These are phyloP conservation scores for Amblyraja radiata DNA, from an alignment of 2,797 vertebrate genomes.

Conservation along the genomic window DNA sequence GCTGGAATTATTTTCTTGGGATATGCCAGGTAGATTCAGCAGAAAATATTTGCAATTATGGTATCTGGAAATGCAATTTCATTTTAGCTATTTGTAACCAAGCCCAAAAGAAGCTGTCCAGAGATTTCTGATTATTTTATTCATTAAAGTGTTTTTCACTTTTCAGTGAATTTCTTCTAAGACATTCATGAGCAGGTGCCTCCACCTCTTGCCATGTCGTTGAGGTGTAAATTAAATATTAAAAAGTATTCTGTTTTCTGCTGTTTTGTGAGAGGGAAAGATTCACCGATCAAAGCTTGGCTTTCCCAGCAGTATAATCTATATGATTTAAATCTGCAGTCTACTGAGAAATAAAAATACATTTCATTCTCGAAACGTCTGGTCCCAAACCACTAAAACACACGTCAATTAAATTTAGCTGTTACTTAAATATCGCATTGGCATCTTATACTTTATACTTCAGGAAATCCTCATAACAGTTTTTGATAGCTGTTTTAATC, in stretches of 20 bases:
- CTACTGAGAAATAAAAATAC: background rate
- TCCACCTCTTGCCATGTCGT: background rate
- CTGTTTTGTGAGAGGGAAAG: background rate
- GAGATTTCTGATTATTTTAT: background rate
- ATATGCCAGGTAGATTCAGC: background rate
- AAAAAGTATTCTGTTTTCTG: background rate
- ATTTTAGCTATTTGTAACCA: background rate
- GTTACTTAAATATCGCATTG: constrained; percentile 15
- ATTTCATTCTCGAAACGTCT: background rate
- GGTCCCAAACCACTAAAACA: background rate
- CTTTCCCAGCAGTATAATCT: background rate
- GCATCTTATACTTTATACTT: background rate
- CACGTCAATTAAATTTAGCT: background rate
- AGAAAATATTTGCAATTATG: background rate
- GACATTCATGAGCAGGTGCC: background rate
- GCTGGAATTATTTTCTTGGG: background rate
- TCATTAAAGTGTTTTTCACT: background rate
- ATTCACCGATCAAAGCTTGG: too few species aligned
- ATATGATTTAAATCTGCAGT: background rate
- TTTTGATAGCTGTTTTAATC: constrained; percentile 8
- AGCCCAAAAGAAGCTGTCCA: background rate
- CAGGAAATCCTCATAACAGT: constrained; percentile 4
- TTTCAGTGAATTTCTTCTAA: background rate
- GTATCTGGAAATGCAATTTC: background rate
- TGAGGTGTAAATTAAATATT: background rate